Evolutionary conservation across 1,140 invertebrate genomes (phyloP).

Genomic region (Elymnias hypermnestra): DNA sequence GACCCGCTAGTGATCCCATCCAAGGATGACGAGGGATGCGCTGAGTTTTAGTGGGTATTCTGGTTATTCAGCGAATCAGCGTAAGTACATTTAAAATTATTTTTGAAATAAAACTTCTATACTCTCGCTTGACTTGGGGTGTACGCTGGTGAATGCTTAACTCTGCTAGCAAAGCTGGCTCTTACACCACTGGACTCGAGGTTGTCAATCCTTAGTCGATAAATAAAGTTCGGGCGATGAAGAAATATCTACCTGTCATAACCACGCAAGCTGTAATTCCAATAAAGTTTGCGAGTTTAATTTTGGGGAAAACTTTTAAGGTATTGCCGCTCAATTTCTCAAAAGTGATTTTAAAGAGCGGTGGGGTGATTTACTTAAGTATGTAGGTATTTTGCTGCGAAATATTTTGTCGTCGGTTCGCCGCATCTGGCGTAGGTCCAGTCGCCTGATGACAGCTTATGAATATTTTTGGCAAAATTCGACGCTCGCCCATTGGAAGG

Average conservation of each 20-base stretch:
- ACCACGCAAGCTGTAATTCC: constrained; percentile 28
- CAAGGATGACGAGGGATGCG: no score
- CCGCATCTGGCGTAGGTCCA: constrained; percentile 69
- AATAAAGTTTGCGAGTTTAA: constrained; percentile 29
- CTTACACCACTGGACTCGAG: no score
- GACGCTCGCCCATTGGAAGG: constrained; percentile 48
- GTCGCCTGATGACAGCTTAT: constrained; percentile 73
- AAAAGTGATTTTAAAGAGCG: constrained; percentile 65
- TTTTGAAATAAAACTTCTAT: no score
- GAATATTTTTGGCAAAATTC: constrained; percentile 73
- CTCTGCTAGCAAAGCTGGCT: no score
- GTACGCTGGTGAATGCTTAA: no score
- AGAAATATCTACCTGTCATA: constrained; percentile 25
- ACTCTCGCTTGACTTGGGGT: no score
- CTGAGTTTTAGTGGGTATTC: no score
- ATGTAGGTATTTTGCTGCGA: constrained; percentile 61
- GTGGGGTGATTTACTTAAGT: constrained; percentile 61
- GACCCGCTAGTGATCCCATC: no score
- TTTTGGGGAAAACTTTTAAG: constrained; percentile 25
- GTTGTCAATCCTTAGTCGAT: not conserved
- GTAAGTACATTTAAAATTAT: no score
- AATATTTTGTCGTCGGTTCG: constrained; percentile 70
- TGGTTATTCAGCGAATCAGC: no score
- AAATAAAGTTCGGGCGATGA: constrained; percentile 18
- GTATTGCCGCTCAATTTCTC: constrained; percentile 49